These are phyloP conservation scores for Alethe castanea DNA, from an alignment of 2,113 vertebrate species.

Conservation along the genomic window DNA sequence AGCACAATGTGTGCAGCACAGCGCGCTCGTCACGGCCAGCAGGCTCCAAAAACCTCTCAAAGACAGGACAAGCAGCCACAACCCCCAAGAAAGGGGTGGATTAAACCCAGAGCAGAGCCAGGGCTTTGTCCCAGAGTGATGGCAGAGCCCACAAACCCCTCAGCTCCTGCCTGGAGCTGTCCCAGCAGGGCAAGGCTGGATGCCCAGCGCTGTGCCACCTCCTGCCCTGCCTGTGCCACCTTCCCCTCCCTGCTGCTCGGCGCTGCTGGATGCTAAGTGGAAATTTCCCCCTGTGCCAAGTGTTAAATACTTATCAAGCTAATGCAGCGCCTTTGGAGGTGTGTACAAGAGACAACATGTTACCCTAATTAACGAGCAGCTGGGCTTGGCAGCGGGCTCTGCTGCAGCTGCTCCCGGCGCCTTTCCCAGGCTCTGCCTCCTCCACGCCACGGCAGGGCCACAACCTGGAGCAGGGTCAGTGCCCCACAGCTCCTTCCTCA, in stretches of 20 bases:
- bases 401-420: conserved; percentile 42
- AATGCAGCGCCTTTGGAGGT: conserved; percentile 50
- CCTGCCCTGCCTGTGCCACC: conserved; percentile 7
- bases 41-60: neutral
- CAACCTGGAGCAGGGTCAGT: neutral
- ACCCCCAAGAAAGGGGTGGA: neutral
- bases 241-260: neutral
- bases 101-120: neutral
- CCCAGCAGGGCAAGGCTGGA: neutral
- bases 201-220: neutral
- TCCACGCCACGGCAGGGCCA: fast-evolving
- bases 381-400: neutral
- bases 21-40: neutral
- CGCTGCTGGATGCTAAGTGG: conserved; percentile 37
- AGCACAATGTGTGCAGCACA: neutral
- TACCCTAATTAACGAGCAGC: conserved; percentile 46
- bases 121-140: neutral
- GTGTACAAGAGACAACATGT: conserved; percentile 57
- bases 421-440: conserved; percentile 43
- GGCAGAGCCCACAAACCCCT: neutral
- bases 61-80: neutral
- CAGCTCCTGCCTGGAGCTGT: fast-evolving
- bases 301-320: conserved; percentile 41
- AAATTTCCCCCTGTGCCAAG: conserved; percentile 42
- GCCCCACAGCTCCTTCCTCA: neutral